phyloP scores from a whole-genome alignment of 2,113 vertebrate species.

The Nothobranchius furzeri region DNA sequence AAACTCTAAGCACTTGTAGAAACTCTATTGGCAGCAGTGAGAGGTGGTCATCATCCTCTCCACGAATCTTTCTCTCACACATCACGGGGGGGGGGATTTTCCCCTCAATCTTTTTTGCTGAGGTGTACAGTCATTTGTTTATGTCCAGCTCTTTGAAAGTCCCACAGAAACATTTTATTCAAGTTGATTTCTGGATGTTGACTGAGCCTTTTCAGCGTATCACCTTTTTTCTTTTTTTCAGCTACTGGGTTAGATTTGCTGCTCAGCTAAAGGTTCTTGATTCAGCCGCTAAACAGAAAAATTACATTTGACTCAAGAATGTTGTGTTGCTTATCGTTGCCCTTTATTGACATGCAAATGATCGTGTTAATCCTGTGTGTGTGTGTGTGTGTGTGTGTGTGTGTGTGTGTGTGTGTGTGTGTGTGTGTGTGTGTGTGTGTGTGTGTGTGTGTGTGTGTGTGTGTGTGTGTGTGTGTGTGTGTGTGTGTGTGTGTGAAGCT shows the following conservation, averaged over 20 bases:
- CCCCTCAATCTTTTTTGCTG: neutral
- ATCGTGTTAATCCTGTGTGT: too few species aligned
- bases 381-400: too few species aligned
- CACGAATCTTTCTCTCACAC: too few species aligned
- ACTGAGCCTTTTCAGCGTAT: neutral
- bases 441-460: too few species aligned
- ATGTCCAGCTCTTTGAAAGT: neutral
- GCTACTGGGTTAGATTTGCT: neutral
- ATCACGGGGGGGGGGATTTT: neutral
- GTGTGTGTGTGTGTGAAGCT: too few species aligned
- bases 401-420: too few species aligned
- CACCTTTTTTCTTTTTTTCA: neutral
- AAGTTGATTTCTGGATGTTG: neutral
- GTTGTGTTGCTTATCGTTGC: neutral
- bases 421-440: too few species aligned
- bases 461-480: too few species aligned
- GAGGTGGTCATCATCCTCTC: neutral
- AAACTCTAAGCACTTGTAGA: neutral
- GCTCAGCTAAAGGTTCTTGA: neutral
- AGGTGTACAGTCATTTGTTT: neutral
- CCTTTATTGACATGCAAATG: neutral
- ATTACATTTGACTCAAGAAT: neutral
- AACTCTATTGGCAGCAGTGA: too few species aligned
- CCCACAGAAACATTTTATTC: neutral
- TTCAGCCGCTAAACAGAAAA: neutral